These are phyloP conservation scores for Leptopilina clavipes DNA, from an alignment of 1,140 invertebrate genomes.

Conservation along the genomic window DNA sequence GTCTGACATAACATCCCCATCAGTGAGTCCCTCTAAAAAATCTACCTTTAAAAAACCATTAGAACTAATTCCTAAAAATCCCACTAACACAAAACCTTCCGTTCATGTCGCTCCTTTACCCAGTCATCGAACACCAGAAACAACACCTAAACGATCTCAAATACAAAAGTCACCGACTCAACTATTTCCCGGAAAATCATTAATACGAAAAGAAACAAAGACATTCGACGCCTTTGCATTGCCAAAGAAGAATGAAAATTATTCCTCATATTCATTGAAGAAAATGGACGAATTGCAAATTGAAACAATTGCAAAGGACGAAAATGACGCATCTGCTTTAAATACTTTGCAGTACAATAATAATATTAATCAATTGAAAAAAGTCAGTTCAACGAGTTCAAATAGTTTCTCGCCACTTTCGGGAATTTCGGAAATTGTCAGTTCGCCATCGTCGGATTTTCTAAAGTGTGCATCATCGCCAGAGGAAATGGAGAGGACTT, in stretches of 20 bases:
- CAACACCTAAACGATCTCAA: slow-evolving; percentile 35
- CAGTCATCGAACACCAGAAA: slow-evolving; percentile 39
- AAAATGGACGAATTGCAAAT: slow-evolving; percentile 7
- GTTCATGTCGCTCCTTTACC: slow-evolving; percentile 52
- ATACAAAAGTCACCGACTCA: slow-evolving; percentile 2
- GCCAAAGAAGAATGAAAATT: background rate
- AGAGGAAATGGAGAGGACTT: slow-evolving; percentile 76
- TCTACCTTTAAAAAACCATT: slow-evolving; percentile 18
- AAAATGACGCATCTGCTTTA: background rate
- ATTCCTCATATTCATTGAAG: background rate
- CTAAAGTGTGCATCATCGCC: slow-evolving; percentile 65
- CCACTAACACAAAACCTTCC: slow-evolving; percentile 48
- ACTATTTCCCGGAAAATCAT: background rate
- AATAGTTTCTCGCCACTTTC: slow-evolving; percentile 67
- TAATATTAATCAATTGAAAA: slow-evolving; percentile 49
- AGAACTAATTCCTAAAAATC: slow-evolving; percentile 22
- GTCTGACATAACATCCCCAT: slow-evolving; percentile 27
- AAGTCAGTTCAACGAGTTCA: slow-evolving; percentile 60
- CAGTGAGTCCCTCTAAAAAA: slow-evolving; percentile 43
- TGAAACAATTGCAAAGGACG: slow-evolving; percentile 16
- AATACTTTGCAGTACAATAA: too few relatives aligned
- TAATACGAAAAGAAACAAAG: background rate
- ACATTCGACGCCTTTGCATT: background rate
- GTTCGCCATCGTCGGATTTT: slow-evolving; percentile 60
- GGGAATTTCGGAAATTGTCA: slow-evolving; percentile 68